Base-by-base conservation (phyloP, 2,797 vertebrate genomes). In the Chelmon rostratus region DNA sequence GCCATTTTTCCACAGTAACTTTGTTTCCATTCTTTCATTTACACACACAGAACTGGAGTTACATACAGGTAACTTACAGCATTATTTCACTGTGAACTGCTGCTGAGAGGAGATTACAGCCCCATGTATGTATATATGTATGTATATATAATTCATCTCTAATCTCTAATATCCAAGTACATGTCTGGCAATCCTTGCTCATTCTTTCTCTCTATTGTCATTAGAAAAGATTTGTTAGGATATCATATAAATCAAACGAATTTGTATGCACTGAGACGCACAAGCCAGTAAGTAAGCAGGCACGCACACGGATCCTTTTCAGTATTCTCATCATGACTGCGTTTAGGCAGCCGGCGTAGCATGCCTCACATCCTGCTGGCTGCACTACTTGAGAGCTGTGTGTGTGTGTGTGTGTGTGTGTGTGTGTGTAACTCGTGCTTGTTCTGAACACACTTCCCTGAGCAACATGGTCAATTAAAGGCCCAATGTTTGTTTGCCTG, bases 391-490 rank as follows among this genome's bases (percentile, higher is more conserved):
- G 42, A 76, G 67, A 79, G 73, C 68, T 73, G 13, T 59, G 53
- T 81, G 53, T 84, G 42, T 74, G 58, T 50, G 63, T 40, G 58
- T 78, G 54, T 83, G 37, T 77, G 63, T 50, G 59, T 38, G 9
- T 67, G 70, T 62, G 61, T 68, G 68, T 18, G 28, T 67, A 38
- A 37, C 35, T 49, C 50, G 15, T 25, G 53, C n/a, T 85, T 58
- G 52, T 66, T 73, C 37, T 62, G 50, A 47, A 68, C 59, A 57
- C 65, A 69, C 67, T 44, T 67, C 33, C 28, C 21, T 57, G 58
- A 76, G 79, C 76, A 71, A 68, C 81, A 76, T 10, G 70, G 74
- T 87, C 86, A 86, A 84, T 90, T 89, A 83, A 86, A 78, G 68
- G 25, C 56, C 33, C 11, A 13, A 23, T 18, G 69, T 84, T 84